Base-by-base conservation (phyloP, 2,113 vertebrate species). In the Alouatta palliata region DNA sequence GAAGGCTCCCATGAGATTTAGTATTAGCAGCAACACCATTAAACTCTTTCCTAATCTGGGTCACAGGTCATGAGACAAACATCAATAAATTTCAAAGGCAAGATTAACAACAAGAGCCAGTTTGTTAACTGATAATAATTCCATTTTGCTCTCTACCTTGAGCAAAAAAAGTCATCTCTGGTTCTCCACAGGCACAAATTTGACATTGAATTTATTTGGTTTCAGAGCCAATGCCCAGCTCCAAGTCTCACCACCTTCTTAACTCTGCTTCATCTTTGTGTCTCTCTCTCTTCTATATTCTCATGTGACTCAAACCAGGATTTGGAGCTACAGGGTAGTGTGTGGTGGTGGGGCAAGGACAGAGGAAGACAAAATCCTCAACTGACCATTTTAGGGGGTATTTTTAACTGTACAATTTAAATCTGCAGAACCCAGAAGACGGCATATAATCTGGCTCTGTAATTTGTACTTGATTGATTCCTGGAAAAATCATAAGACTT, bases 1-100 rank as follows among this genome's bases (percentile, higher is more conserved):
- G 80, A 97, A 94, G 93, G 68, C 71, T 85, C 90, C 87, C 56
- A 79, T 2, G 75, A 93, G 40, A 90, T 95, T 61, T 94, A 80
- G 79, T 37, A 93, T 27, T 73, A 90, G 7, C 37, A 87, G 58
- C 82, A 95, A 76, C 80, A 95, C 68, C 35, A 89, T 79, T 80
- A 80, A 95, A 77, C 43, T 92, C 77, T 71, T 83, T 68, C 37
- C 79, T 82, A 88, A 73, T 70, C 27, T 96, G 84, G 84, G 70
- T 83, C 70, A 85, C 86, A 95, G 47, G 40, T 96, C 87, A 92
- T 27, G 71, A 91, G 25, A 83, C 54, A 92, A 87, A 0, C 81
- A 84, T 87, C 40, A 94, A 4, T 68, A 95, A 54, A 40, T 77
- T 40, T 68, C 23, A 95, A 71, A 95, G 86, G 56, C 66, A 91